A percentile compares a stretch with the other conserved stretches of the same genome.
phyloP scores from a whole-genome alignment of 1,140 invertebrate genomes.

The Augochlora pura region DNA sequence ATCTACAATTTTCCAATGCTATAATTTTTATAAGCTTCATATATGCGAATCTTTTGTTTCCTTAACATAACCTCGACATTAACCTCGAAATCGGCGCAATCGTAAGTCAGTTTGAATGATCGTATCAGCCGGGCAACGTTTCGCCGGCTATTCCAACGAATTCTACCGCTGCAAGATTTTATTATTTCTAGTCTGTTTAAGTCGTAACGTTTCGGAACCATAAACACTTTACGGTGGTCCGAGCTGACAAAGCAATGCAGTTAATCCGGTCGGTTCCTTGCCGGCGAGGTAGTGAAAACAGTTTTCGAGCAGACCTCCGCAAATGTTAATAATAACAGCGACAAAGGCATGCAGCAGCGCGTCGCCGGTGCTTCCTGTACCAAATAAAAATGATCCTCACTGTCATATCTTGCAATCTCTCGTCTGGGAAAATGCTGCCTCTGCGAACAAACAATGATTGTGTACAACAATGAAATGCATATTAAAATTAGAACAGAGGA shows the following conservation, averaged over 20 bases:
- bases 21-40: no score
- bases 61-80: no score
- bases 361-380: not conserved
- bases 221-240: slow-evolving; percentile 53
- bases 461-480: no score
- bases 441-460: no score
- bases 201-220: slow-evolving; percentile 5
- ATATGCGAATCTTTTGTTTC: no score
- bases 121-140: no score
- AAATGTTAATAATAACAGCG: slow-evolving; percentile 27
- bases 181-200: slow-evolving; percentile 24
- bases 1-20: no score
- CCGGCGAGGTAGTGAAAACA: slow-evolving; percentile 20
- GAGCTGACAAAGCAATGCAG: slow-evolving; percentile 29
- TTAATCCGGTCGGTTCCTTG: not conserved
- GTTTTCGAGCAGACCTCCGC: slow-evolving; percentile 12
- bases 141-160: not conserved
- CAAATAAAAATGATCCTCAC: not conserved
- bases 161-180: slow-evolving; percentile 2
- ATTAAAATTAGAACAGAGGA: no score
- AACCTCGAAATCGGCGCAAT: no score
- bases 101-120: no score
- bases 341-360: slow-evolving; percentile 3
- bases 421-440: no score
- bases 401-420: not conserved